Percentiles rank a stretch among this genome's conserved stretches.
Evolutionary conservation across 2,113 vertebrate genomes (phyloP).

Genomic region (Tauraco erythrolophus): DNA sequence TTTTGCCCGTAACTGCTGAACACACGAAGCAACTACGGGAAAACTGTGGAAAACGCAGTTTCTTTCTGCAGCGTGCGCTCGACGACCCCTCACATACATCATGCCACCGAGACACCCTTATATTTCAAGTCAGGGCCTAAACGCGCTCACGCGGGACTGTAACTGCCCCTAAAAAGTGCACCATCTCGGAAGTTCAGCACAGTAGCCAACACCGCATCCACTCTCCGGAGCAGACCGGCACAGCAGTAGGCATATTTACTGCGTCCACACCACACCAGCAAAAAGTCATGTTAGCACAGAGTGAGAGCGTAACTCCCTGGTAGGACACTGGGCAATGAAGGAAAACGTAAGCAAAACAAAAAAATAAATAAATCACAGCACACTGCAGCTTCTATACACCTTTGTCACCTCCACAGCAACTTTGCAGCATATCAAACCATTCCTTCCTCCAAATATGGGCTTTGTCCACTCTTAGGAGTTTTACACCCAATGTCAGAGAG

Average conservation of each 20-base stretch:
- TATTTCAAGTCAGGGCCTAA: not conserved
- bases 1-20: not conserved
- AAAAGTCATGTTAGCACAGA: not conserved
- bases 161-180: not conserved
- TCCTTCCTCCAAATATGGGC: not conserved
- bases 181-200: not conserved
- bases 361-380: not conserved
- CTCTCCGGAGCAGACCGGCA: not conserved
- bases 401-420: not conserved
- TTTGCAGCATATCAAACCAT: not conserved
- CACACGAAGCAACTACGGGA: not conserved
- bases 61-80: not conserved
- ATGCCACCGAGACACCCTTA: not conserved
- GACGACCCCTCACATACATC: not conserved
- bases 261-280: not conserved
- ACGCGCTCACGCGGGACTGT: rapidly evolving
- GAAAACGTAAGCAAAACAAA: not conserved
- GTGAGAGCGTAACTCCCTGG: not conserved
- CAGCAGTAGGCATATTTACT: not conserved
- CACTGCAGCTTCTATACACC: not conserved
- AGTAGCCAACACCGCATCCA: not conserved
- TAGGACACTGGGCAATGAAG: not conserved
- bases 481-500: not conserved
- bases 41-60: not conserved
- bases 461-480: not conserved